Evolutionary conservation across 2,113 vertebrate genomes (phyloP), one percentile per base, ranked within the genome.

Genomic region (Diadophis punctatus): DNA sequence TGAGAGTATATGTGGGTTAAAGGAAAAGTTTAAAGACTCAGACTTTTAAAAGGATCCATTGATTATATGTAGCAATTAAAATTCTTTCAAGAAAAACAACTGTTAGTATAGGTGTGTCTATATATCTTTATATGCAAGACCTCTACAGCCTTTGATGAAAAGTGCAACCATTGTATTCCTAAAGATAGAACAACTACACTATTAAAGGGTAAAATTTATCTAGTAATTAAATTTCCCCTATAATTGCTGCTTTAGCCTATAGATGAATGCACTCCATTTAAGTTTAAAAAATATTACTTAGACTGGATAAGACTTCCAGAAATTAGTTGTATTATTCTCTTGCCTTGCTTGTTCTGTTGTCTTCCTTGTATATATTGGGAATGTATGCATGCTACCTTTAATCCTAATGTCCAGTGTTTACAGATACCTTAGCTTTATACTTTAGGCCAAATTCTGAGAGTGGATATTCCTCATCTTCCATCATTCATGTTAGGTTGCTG

Each of bases 191-290:
- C 91, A 95, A 8, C 95, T 95, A 52, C 96, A 93, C 94, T 95
- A 60, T 91, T 20, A 46, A 93, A 96, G 93, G 95, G 92, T 49
- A 94, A 89, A 88, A 95, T 96, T 95, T 96, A 94, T 96, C 96
- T 96, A 92, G 90, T 97, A 96, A 96, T 97, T 97, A 97, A 93
- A 96, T 96, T 96, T 95, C 91, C 68, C 89, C 95, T 48, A 68
- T 96, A 97, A 97, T 96, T 96, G 93, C 96, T 93, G 49, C 96
- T 97, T 96, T 97, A 96, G 94, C 93, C 95, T 94, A 80, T 95
- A 97, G 96, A 96, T 96, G 94, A 96, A 95, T 96, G 92, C 95
- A 95, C 96, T 97, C 96, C 95, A 93, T 97, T 97, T 97, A 97
- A 95, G 96, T 94, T 97, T 86, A 95, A 97, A 97, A 96, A 97